Conservation (phyloP, 2,113 vertebrate genomes). For the Eubucco bourcierii region DNA sequence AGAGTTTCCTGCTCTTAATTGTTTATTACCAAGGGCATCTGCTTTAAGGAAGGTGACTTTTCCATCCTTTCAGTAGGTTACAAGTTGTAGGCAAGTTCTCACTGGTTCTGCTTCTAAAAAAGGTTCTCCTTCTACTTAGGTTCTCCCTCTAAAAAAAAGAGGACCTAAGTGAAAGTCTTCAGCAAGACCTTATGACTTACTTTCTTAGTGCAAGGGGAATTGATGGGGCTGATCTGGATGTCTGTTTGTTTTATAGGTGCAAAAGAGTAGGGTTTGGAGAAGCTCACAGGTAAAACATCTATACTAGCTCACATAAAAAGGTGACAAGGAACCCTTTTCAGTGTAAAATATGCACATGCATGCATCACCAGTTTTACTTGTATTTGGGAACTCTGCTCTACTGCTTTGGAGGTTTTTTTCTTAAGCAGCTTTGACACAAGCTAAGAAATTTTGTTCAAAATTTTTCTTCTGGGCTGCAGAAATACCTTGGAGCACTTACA, state of each 20-base stretch:
- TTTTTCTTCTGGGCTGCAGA: not conserved
- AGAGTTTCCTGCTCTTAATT: not conserved
- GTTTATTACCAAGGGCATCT: not conserved
- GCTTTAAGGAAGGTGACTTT: not conserved
- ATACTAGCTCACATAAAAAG: not conserved
- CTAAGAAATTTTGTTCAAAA: not conserved
- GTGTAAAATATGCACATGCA: not conserved
- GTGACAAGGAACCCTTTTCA: not conserved
- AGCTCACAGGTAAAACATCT: not conserved
- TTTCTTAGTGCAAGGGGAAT: not conserved
- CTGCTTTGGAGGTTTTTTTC: not conserved
- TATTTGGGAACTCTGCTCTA: not conserved
- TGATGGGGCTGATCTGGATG: not conserved
- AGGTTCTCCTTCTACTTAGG: too few relatives aligned
- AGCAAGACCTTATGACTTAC: not conserved
- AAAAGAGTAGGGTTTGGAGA: not conserved
- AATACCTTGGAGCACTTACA: accelerated
- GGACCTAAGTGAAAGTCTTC: not conserved
- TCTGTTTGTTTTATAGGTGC: not conserved
- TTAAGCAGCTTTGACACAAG: not conserved
- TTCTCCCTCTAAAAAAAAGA: too few relatives aligned
- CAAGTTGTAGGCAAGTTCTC: not conserved
- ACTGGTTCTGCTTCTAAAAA: not conserved
- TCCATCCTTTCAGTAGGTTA: not conserved
- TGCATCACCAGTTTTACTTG: not conserved